Conservation (phyloP, 2,113 vertebrate genomes). For the Tupaia tana region DNA sequence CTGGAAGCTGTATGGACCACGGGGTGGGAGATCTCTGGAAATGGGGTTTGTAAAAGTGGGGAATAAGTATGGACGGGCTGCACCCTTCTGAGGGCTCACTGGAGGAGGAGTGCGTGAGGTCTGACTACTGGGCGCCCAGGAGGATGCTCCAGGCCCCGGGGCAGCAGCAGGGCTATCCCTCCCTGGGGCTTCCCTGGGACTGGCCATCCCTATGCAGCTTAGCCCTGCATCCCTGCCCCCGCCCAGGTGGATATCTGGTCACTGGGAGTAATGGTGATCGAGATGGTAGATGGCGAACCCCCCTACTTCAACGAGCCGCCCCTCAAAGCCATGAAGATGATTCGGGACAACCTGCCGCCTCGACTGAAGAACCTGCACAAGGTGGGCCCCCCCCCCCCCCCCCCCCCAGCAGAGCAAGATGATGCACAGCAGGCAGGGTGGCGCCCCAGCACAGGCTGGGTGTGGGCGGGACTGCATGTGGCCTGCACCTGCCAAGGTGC, state of each 20-base stretch:
- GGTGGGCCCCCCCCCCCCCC: slow-evolving; percentile 81
- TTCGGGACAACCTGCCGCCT: slow-evolving; percentile 96
- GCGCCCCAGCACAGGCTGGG: accelerated
- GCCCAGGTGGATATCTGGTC: slow-evolving; percentile 96
- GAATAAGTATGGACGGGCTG: no score
- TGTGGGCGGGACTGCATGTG: no score
- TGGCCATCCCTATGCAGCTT: accelerated
- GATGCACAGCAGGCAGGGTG: accelerated
- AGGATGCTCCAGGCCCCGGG: neutral
- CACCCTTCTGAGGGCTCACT: neutral
- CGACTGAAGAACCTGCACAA: slow-evolving; percentile 96
- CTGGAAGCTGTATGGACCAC: neutral
- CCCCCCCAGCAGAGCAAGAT: accelerated
- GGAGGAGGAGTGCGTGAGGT: accelerated
- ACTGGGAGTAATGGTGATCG: slow-evolving; percentile 97
- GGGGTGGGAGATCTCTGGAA: neutral
- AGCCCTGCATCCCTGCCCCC: accelerated
- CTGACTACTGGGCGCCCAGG: neutral
- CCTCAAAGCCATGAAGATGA: slow-evolving; percentile 98
- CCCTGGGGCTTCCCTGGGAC: neutral
- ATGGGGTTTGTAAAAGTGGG: no score
- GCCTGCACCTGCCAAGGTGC: neutral
- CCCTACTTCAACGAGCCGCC: slow-evolving; percentile 98
- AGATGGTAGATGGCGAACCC: slow-evolving; percentile 98
- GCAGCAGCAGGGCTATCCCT: no score